These are phyloP conservation scores for Atta cephalotes DNA, from an alignment of 1,140 invertebrate species.

Conservation along the genomic window DNA sequence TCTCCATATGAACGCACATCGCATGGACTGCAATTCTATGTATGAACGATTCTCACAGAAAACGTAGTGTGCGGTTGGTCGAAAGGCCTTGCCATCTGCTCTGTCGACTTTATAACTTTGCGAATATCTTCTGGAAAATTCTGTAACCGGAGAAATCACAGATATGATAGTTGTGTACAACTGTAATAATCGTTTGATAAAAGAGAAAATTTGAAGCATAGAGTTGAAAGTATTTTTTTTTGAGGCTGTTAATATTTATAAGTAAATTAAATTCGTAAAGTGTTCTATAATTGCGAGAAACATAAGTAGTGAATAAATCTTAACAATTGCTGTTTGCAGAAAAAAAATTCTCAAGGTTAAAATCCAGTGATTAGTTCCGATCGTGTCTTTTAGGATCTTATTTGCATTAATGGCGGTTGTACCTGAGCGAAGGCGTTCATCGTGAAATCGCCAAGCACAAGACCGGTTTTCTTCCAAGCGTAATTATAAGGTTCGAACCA, in stretches of 20 bases:
- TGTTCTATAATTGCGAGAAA: neutral
- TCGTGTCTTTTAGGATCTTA: slow-evolving; percentile 60
- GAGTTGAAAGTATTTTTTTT: neutral
- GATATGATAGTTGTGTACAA: too few relatives aligned
- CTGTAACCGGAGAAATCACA: neutral
- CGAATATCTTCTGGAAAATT: slow-evolving; percentile 45
- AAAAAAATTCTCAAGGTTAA: slow-evolving; percentile 41
- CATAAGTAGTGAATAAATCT: neutral
- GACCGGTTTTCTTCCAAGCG: slow-evolving; percentile 72
- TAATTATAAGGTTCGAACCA: slow-evolving; percentile 75
- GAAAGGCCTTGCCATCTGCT: slow-evolving; percentile 66
- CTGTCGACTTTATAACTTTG: slow-evolving; percentile 34
- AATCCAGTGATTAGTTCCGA: slow-evolving; percentile 63
- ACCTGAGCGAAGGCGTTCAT: slow-evolving; percentile 68
- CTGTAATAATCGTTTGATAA: neutral
- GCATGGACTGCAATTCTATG: slow-evolving; percentile 47
- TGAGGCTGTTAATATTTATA: neutral
- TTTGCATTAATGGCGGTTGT: slow-evolving; percentile 74
- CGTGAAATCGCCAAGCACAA: slow-evolving; percentile 67
- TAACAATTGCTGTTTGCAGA: slow-evolving; percentile 50
- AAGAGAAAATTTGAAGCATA: neutral
- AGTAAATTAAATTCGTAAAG: neutral
- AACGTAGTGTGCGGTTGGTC: slow-evolving; percentile 56
- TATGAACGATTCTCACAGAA: slow-evolving; percentile 70
- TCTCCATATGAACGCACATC: slow-evolving; percentile 55